A percentile compares a stretch with the other conserved stretches of the same genome.
Conservation (phyloP, 1,140 invertebrate genomes). For the Sitophilus oryzae region DNA sequence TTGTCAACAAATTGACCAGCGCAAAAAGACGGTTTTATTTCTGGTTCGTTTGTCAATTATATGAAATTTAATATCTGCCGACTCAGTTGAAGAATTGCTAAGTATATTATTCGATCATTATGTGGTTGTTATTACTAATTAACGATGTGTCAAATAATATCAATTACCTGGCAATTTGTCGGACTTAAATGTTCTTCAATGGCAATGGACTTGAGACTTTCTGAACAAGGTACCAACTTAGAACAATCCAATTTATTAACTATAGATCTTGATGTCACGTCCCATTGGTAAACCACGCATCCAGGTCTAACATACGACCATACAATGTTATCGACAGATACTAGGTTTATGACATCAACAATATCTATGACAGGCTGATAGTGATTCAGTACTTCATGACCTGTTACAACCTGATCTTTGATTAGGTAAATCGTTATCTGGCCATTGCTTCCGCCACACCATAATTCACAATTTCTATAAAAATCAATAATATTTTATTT, state of each 20-base stretch:
- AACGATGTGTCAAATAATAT: too few relatives aligned
- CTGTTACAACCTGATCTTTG: conserved; percentile 53
- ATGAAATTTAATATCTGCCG: too few relatives aligned
- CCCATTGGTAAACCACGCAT: conserved; percentile 83
- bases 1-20: too few relatives aligned
- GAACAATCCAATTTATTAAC: conserved; percentile 84
- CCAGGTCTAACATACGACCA: conserved; percentile 76
- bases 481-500: conserved; percentile 12
- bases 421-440: conserved; percentile 62
- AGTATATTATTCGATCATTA: too few relatives aligned
- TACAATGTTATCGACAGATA: conserved; percentile 57
- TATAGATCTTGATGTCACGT: conserved; percentile 56
- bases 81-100: too few relatives aligned
- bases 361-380: conserved; percentile 53
- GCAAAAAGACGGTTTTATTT: too few relatives aligned
- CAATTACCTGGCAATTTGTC: conserved; percentile 69
- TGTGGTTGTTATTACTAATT: too few relatives aligned
- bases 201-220: conserved; percentile 84
- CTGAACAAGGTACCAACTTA: conserved; percentile 84
- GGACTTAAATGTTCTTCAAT: conserved; percentile 81
- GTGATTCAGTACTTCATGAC: conserved; percentile 57
- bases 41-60: too few relatives aligned
- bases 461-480: conserved; percentile 56
- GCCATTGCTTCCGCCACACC: conserved; percentile 72
- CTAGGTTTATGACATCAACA: conserved; percentile 57